These are phyloP conservation scores for Nomada ferruginata DNA, from an alignment of 2,888 invertebrate species.

Conservation along the genomic window DNA sequence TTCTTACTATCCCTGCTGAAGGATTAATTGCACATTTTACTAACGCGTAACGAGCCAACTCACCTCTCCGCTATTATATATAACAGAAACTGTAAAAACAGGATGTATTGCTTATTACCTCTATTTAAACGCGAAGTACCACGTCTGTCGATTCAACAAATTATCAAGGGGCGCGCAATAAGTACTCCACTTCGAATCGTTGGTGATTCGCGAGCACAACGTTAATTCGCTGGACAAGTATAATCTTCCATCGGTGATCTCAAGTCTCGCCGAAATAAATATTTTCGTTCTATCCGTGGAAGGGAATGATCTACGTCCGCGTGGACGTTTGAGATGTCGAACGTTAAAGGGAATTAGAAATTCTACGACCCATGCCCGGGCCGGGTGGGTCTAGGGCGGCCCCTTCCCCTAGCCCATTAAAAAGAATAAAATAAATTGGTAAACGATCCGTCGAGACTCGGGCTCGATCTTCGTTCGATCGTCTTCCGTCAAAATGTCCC, in stretches of 20 bases:
- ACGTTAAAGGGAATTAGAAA: not conserved
- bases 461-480: constrained; percentile 38
- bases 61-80: too few relatives aligned
- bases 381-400: too few relatives aligned
- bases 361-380: too few relatives aligned
- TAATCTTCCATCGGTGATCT: not conserved
- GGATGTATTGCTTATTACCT: too few relatives aligned
- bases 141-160: not conserved
- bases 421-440: not conserved
- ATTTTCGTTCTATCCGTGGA: too few relatives aligned
- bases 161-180: not conserved
- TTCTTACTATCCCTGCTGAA: too few relatives aligned
- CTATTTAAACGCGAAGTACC: too few relatives aligned
- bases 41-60: too few relatives aligned
- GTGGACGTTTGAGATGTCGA: not conserved
- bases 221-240: not conserved
- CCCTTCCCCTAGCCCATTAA: not conserved
- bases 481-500: constrained; percentile 49
- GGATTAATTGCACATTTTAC: too few relatives aligned
- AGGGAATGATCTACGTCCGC: too few relatives aligned
- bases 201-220: not conserved
- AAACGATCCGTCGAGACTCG: constrained; percentile 12
- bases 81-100: too few relatives aligned
- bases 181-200: not conserved
- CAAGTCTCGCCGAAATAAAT: not conserved